Evolutionary conservation across 2,113 vertebrate species (phyloP), one percentile per base, ranked within the genome.

Genomic region (Phyllopteryx taeniolatus): DNA sequence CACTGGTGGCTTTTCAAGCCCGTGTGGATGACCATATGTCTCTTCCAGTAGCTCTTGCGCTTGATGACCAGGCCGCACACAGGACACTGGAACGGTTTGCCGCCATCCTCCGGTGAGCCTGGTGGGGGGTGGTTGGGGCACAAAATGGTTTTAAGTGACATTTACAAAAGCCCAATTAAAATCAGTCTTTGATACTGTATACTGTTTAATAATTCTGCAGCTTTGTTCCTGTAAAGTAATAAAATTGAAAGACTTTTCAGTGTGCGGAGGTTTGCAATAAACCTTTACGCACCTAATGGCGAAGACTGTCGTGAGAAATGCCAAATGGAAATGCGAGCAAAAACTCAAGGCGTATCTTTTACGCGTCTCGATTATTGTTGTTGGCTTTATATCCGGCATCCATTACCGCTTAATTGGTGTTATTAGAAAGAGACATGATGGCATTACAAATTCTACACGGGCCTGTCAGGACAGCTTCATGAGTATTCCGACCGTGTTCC

Each of bases 21-120:
- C 42, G 98, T 99, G 90, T 99, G 98, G 88, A 99, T 99, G 91
- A 99, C 98, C 98, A 99, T 99, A 89, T 99, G 98, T 84, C 98
- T 93, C 89, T 99, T 99, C 98, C 98, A 99, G 91, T 99, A 99
- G 90, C 98, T 99, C 94, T 99, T 99, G 92, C 98, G 94, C 88
- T 99, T 99, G 93, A 99, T 99, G 91, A 99, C 96, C 92, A 99
- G 90, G 81, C 98, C 98, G 84, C 98, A 99, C 82, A 99, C 98
- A 0, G 98, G 98, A 88, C 98, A 99, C 89, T 99, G 98, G 90
- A 99, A 99, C 75, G 98, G 97, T 88, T 99, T 99, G 68, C 96
- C 97, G 33, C 94, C 95, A 81, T 99, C 98, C 91, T 99, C 98
- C 76, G 98, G 96, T 73, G 96, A 95, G 88, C 94, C 96, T 99